These are phyloP conservation scores for Halcyon badia DNA, from an alignment of 2,797 vertebrate species.

Conservation along the genomic window DNA sequence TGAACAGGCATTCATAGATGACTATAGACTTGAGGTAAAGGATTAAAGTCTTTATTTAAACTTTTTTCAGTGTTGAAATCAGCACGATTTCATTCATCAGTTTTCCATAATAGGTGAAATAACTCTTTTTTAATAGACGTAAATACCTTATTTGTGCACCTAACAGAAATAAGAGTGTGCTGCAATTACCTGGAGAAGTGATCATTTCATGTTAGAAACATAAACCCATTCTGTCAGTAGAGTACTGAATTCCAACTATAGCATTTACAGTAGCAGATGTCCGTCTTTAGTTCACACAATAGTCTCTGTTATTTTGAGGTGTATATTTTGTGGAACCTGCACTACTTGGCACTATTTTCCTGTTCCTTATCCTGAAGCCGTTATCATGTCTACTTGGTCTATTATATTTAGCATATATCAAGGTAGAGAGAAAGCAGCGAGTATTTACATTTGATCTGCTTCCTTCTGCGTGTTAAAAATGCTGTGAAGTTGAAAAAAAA, in stretches of 20 bases:
- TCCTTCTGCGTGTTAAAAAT: background rate
- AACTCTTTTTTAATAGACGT: background rate
- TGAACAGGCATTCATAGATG: background rate
- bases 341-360: background rate
- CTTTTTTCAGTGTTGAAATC: background rate
- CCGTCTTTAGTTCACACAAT: background rate
- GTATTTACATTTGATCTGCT: background rate
- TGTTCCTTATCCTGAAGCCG: background rate
- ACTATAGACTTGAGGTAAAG: background rate
- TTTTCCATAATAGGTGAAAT: constrained; percentile 7
- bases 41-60: background rate
- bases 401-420: background rate
- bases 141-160: constrained; percentile 2
- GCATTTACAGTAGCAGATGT: background rate
- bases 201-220: background rate
- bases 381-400: background rate
- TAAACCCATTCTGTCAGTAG: background rate
- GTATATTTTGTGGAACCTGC: background rate
- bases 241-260: background rate
- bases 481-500: background rate
- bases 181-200: background rate
- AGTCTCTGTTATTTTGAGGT: background rate
- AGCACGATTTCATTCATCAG: background rate
- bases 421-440: background rate
- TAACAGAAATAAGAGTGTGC: background rate